A percentile compares a stretch with the other conserved stretches of the same genome.
Conservation (phyloP, 2,888 invertebrate genomes). For the Mimachlamys varia region DNA sequence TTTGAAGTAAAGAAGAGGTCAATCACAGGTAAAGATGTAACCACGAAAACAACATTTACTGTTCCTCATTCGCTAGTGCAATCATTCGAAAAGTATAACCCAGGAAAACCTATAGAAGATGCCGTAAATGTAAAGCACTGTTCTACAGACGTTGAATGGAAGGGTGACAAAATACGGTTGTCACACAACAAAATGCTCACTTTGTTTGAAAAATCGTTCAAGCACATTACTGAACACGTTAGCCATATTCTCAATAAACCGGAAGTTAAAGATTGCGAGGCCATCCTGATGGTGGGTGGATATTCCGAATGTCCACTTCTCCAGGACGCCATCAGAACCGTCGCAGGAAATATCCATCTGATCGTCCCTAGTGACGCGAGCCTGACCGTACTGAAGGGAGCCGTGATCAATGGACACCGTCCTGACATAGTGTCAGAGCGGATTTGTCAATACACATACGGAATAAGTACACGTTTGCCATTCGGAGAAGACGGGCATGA, state of each 20-base stretch:
- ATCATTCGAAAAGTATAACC: neutral
- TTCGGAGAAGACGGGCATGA: neutral
- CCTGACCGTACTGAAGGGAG: constrained; percentile 23
- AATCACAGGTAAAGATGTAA: too few relatives aligned
- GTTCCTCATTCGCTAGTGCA: neutral
- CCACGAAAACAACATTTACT: neutral
- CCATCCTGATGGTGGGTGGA: constrained; percentile 17
- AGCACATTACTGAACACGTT: neutral
- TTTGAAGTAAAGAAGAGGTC: constrained; percentile 16
- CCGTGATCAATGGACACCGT: constrained; percentile 1
- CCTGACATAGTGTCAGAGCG: neutral
- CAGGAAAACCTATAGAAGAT: neutral
- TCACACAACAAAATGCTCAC: neutral
- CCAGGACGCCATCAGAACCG: constrained; percentile 19
- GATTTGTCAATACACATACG: constrained; percentile 37
- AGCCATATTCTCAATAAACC: neutral
- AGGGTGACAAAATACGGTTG: neutral
- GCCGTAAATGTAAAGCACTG: neutral
- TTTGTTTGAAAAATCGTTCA: neutral
- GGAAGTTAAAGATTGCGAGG: neutral
- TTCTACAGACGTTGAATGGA: neutral
- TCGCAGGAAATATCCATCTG: neutral
- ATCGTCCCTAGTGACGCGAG: constrained; percentile 12
- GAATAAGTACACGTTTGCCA: neutral
- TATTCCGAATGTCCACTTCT: constrained; percentile 19